Base-by-base conservation (phyloP, 2,797 vertebrate species). In the Nannoperca obscura region DNA sequence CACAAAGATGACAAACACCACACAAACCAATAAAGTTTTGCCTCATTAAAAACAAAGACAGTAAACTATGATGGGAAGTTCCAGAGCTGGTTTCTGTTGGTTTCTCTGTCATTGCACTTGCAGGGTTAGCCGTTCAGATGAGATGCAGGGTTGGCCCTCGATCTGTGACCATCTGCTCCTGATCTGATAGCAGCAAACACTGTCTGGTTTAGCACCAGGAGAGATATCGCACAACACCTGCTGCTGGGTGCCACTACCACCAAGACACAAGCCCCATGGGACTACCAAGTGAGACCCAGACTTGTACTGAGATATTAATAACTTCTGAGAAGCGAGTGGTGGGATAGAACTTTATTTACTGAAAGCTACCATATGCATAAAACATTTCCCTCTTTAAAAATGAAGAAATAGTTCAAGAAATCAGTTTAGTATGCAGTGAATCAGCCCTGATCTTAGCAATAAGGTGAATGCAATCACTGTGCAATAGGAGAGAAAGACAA, bases 151-250 rank as follows among this genome's bases (percentile, higher is more conserved):
- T 44, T 85, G 74, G 85, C 74, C 60, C 36, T 62, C 59, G 67
- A 87, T 86, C 69, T 71, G 68, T 53, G 66, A 73, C 86, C 87
- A 91, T 90, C 91, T 91, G 88, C 73, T 87, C 27, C 58, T 40
- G 61, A 72, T 86, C 17, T 83, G 83, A 89, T 68, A 70, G 76
- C 78, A 77, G 82, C 76, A 76, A 89, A 85, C 69, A 64, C 70
- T 47, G 73, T 79, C 84, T 86, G 80, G 71, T 82, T 55, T 27
- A 20, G 58, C 40, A 84, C 86, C 85, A 86, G 60, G 22, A 2
- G 47, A 86, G 80, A 85, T 78, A 81, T 83, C 63, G 63, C 74
- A 77, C 73, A 68, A 59, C 86, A 89, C 89, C 87, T 86, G 84
- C 83, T 89, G 83, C 81, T 78, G 15, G 50, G 73, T 81, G 65